Conservation (phyloP, 2,797 vertebrate genomes). For the Bradypodion pumilum region DNA sequence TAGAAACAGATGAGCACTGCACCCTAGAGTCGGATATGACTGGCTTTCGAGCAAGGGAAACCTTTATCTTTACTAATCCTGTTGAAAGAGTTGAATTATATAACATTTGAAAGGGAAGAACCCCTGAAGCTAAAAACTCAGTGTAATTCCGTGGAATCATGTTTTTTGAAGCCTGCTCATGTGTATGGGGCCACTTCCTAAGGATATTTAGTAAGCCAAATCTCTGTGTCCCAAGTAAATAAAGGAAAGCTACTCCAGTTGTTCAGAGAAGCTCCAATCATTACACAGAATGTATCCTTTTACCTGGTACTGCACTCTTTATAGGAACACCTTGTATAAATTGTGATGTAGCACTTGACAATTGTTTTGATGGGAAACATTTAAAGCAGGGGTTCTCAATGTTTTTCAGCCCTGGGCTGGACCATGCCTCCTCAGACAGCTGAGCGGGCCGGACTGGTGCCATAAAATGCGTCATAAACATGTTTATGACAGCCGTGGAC, state of each 20-base stretch:
- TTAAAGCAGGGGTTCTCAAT: too few relatives aligned
- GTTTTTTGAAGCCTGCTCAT: neutral
- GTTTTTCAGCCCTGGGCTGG: too few relatives aligned
- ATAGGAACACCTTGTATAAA: conserved; percentile 23
- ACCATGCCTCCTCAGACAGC: too few relatives aligned
- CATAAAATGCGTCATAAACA: too few relatives aligned
- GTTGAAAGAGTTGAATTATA: neutral
- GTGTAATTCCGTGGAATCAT: neutral
- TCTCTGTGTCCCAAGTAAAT: neutral
- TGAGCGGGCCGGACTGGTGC: too few relatives aligned
- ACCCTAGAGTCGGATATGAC: too few relatives aligned
- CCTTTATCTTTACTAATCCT: too few relatives aligned
- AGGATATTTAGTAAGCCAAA: neutral
- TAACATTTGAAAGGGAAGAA: neutral
- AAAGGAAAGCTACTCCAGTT: neutral
- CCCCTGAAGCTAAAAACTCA: neutral
- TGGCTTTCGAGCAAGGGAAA: too few relatives aligned
- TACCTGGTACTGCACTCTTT: neutral
- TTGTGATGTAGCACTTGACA: conserved; percentile 50
- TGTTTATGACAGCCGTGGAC: too few relatives aligned
- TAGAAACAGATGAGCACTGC: too few relatives aligned
- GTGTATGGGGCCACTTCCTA: neutral
- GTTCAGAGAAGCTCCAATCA: neutral
- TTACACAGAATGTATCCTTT: neutral
- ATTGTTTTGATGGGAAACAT: conserved; percentile 42